Evolutionary conservation across 2,113 vertebrate species (phyloP), one percentile per base, ranked within the genome.

Genomic region (Loxodonta africana): DNA sequence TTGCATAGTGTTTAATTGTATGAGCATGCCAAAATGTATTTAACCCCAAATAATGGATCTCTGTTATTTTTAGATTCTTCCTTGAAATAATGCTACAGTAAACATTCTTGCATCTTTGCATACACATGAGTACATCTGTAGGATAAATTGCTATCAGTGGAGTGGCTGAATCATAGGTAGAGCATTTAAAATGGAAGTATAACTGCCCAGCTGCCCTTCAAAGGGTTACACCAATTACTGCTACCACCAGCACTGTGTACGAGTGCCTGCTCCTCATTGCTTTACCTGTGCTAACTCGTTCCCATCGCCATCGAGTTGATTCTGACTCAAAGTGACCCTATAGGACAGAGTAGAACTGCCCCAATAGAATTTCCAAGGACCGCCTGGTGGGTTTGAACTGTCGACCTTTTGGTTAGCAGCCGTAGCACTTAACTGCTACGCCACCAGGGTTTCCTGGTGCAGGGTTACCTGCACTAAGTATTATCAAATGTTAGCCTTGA

Each of bases 121-220:
- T 3, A 2, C 33, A 30, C 1, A 0, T 5, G 4, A 30, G 78
- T 80, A 5, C n/a, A 2, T 5, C 30, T 44, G 5, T 53, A 26
- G 51, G 11, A 5, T 11, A 33, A 6, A 5, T 11, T 62, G 17
- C 67, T 37, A 0, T 41, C 9, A 1, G 51, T 30, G 7, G 28
- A 3, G 2, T 17, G 6, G 26, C 4, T 5, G 18, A 11, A 10
- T 46, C 46, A 37, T 57, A 30, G 74, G 57, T 82, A 2, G 23
- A 83, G 33, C n/a, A n/a, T 76, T 30, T 62, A 11, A 48, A 46
- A 0, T 51, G 41, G 44, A 5, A 6, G 4, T 41, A 8, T 21
- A 0, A 0, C 14, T 51, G 57, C 37, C 25, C 18, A 15, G 4
- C 10, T 46, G 60, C 44, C 65, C 76, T 60, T 57, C 7, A 0